A percentile compares a stretch with the other conserved stretches of the same genome.
phyloP scores from a whole-genome alignment of 2,797 vertebrate genomes.

The Ceryle rudis region DNA sequence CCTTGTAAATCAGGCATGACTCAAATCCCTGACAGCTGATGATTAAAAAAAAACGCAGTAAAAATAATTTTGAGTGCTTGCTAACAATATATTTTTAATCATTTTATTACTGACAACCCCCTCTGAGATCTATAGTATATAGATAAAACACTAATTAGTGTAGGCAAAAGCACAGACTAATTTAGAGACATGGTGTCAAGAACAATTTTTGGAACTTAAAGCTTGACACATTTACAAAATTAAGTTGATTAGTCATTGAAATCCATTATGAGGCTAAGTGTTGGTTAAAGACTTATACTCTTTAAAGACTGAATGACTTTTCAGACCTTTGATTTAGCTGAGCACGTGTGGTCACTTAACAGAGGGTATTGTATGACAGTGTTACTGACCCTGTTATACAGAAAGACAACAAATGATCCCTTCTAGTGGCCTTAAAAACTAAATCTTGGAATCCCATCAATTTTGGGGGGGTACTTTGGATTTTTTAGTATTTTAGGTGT shows the following conservation, averaged over 20 bases:
- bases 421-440: background rate
- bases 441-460: background rate
- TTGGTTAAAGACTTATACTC: background rate
- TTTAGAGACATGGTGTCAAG: constrained; percentile 4
- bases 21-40: background rate
- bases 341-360: background rate
- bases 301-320: background rate
- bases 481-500: background rate
- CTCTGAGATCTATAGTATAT: background rate
- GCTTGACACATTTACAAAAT: constrained; percentile 41
- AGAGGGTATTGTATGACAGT: background rate
- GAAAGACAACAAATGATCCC: background rate
- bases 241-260: constrained; percentile 36
- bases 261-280: background rate
- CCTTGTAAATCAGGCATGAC: constrained; percentile 25
- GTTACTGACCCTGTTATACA: background rate
- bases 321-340: background rate
- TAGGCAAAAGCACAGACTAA: constrained; percentile 51
- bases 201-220: constrained; percentile 21
- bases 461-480: background rate
- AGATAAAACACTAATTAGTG: constrained; percentile 57
- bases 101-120: constrained; percentile 30
- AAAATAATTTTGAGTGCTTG: constrained; percentile 46
- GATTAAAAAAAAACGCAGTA: constrained; percentile 41
- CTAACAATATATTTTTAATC: constrained; percentile 38